These are phyloP conservation scores for Callosobruchus maculatus DNA, from an alignment of 2,888 invertebrate genomes.

Conservation along the genomic window DNA sequence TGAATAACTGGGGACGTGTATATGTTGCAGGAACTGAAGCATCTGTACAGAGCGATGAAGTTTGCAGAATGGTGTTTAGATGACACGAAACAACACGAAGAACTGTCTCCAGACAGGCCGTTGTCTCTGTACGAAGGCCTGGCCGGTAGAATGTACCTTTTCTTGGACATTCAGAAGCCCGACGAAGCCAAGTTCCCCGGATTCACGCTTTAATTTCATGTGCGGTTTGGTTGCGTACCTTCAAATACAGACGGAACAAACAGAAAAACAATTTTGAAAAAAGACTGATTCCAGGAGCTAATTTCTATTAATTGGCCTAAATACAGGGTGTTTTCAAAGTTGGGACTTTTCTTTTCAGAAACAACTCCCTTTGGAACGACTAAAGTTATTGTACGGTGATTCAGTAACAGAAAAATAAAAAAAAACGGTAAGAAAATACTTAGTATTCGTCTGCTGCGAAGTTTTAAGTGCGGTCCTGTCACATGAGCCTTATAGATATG, in stretches of 20 bases:
- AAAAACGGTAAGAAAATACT: no score
- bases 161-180: constrained; percentile 65
- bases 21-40: constrained; percentile 63
- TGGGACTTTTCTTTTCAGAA: no score
- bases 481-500: no score
- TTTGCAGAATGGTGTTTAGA: constrained; percentile 80
- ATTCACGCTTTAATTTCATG: constrained; percentile 39
- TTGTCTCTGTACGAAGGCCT: constrained; percentile 82
- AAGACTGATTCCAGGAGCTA: no score
- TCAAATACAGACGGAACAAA: neutral
- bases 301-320: no score
- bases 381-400: no score
- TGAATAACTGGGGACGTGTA: no score
- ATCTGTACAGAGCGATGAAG: constrained; percentile 72
- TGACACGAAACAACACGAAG: constrained; percentile 65
- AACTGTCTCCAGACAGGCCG: constrained; percentile 73
- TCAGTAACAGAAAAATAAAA: no score
- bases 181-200: constrained; percentile 72
- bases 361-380: no score
- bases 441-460: no score
- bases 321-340: no score
- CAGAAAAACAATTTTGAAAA: neutral
- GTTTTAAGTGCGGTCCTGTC: no score
- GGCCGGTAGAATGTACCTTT: constrained; percentile 72
- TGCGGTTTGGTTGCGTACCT: neutral